Base-by-base conservation (phyloP, 2,797 vertebrate genomes). In the Dicrostonyx torquatus region DNA sequence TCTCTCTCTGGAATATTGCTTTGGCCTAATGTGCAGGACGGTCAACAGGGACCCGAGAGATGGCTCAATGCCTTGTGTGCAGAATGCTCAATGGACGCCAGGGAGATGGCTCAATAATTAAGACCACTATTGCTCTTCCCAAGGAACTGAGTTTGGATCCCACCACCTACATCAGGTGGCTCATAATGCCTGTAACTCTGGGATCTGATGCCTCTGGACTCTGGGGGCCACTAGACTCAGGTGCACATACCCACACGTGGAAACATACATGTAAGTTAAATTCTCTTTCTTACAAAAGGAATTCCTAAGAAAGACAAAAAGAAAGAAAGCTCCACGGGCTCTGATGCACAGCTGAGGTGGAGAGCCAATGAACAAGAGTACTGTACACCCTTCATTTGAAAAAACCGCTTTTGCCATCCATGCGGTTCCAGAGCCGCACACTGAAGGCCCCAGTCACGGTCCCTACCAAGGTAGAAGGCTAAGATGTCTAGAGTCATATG, bases 301-400 rank as follows among this genome's bases (percentile, higher is more conserved):
- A 50, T 77, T 53, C 48, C 48, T 53, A 34, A 34, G 75, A 10
- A 20, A 20, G 50, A 76, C 73, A 48, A 48, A 48, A 18, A 73
- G 10, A 9, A 26, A 76, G 12, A 9, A 26, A 64, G 12, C 11
- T 50, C 55, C 31, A 1, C 3, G 4, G 40, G 31, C 14, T 76
- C 45, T 7, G 12, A 26, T 3, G 31, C 1, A 1, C 0, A 2
- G 1, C 1, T 1, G 12, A 29, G 22, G 26, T 4, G 5, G 17
- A 78, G 62, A 45, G 10, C 26, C 31, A 3, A 1, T 1, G 29
- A 13, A 2, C 4, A 2, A 40, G 29, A 64, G 4, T 4, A 17
- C 2, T 6, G 1, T 26, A 1, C 0, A 0, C 24, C 40, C 26
- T 66, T 73, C 14, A 12, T 13, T 3, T 70, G 48, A 17, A 45